These are phyloP conservation scores for Pycnomerus fuliginosus DNA, from an alignment of 2,888 invertebrate species.

Conservation along the genomic window DNA sequence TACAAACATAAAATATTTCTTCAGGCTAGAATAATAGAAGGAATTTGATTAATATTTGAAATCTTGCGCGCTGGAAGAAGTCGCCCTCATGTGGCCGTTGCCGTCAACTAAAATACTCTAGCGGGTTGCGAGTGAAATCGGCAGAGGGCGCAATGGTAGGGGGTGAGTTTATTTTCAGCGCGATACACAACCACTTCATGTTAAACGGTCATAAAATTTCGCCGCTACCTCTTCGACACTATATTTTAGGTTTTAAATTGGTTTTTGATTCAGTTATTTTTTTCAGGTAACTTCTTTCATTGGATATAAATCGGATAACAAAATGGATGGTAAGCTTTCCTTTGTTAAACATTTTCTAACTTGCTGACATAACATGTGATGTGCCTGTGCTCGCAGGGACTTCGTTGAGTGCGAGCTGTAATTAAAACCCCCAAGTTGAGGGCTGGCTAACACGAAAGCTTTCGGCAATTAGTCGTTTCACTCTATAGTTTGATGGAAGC, in stretches of 20 bases:
- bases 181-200: constrained; percentile 24
- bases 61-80: constrained; percentile 25
- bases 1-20: no score
- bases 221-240: no score
- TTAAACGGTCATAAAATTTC: constrained; percentile 33
- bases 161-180: constrained; percentile 20
- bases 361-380: constrained; percentile 25
- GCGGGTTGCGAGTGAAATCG: constrained; percentile 1
- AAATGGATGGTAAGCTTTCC: constrained; percentile 25
- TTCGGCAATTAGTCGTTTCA: constrained; percentile 51
- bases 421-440: constrained; percentile 47
- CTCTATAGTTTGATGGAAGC: constrained; percentile 45
- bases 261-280: no score
- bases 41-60: constrained; percentile 7
- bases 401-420: constrained; percentile 31
- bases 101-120: constrained; percentile 15
- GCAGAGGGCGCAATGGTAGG: constrained; percentile 24
- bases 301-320: constrained; percentile 10
- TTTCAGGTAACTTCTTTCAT: constrained; percentile 11
- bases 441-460: constrained; percentile 48
- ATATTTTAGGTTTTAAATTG: no score
- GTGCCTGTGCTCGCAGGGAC: constrained; percentile 29
- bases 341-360: constrained; percentile 17
- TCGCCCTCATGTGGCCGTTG: constrained; percentile 26
- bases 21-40: no score